Evolutionary conservation across 2,113 vertebrate species (phyloP).

Genomic region (Porphyrio hochstetteri): DNA sequence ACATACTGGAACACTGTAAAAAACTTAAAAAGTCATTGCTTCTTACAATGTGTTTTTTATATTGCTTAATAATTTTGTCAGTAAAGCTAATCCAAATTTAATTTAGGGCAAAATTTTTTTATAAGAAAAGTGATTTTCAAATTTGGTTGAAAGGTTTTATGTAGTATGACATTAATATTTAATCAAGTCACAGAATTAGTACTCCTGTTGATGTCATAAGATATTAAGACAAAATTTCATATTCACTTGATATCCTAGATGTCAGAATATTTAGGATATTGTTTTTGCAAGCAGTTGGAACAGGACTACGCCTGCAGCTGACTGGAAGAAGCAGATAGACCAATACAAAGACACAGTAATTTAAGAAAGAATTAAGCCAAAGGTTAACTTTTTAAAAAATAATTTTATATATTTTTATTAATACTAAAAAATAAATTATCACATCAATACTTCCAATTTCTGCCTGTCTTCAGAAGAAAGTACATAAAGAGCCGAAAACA

Average conservation of each 20-base stretch:
- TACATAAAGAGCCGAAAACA: not conserved
- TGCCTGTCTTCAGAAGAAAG: not conserved
- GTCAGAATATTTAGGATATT: not conserved
- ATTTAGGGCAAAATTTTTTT: not conserved
- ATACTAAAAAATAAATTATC: not conserved
- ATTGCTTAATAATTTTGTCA: not conserved
- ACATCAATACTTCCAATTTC: not conserved
- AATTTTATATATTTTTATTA: not conserved
- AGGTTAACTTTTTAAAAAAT: not conserved
- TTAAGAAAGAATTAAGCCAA: not conserved
- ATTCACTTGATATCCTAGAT: not conserved
- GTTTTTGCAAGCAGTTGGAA: not conserved
- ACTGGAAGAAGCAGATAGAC: not conserved
- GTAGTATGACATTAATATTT: not conserved
- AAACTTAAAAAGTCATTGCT: not conserved
- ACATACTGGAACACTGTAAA: not conserved
- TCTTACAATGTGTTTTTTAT: not conserved
- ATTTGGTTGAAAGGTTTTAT: fast-evolving
- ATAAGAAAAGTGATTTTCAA: not conserved
- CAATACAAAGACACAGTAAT: not conserved
- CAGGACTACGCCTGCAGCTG: not conserved
- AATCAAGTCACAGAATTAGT: not conserved
- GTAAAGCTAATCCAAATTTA: not conserved
- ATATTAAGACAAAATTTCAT: not conserved
- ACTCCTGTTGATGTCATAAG: not conserved